Evolutionary conservation across 1,140 invertebrate species (phyloP).

Genomic region (Trichonephila inaurata): DNA sequence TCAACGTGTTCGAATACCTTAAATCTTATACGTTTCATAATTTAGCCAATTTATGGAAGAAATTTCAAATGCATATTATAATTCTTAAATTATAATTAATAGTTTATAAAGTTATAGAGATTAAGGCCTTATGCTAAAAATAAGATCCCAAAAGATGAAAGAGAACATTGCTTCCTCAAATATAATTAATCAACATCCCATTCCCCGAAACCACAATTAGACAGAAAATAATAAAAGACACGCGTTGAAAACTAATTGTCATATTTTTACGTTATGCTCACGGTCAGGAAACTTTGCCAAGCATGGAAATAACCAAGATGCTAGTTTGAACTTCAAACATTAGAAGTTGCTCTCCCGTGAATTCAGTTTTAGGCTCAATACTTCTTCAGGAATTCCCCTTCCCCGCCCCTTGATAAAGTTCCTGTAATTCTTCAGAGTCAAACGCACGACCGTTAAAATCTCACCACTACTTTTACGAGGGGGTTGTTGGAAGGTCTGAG

Average conservation of each 20-base stretch:
- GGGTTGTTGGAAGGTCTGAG: not conserved
- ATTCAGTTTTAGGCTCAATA: not conserved
- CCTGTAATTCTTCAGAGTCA: constrained; percentile 42
- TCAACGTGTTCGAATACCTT: too few species aligned
- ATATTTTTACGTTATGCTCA: not conserved
- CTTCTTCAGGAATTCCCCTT: not conserved
- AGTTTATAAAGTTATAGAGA: too few species aligned
- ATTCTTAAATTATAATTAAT: too few species aligned
- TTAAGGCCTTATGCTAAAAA: too few species aligned
- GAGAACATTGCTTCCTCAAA: too few species aligned
- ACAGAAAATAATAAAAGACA: too few species aligned
- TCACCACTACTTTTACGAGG: constrained; percentile 16
- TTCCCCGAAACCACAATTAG: too few species aligned
- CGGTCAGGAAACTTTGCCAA: not conserved
- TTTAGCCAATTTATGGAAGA: too few species aligned
- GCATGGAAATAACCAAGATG: not conserved
- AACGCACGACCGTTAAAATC: constrained; percentile 33
- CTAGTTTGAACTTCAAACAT: constrained; percentile 33
- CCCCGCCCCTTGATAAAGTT: not conserved
- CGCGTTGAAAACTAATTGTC: not conserved
- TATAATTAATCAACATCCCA: too few species aligned
- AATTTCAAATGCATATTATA: too few species aligned
- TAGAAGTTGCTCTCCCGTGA: constrained; percentile 16
- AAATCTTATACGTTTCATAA: too few species aligned
- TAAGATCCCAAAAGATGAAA: too few species aligned